Evolutionary conservation across 2,113 vertebrate species (phyloP), one percentile per base, ranked within the genome.

Genomic region (Menura novaehollandiae): DNA sequence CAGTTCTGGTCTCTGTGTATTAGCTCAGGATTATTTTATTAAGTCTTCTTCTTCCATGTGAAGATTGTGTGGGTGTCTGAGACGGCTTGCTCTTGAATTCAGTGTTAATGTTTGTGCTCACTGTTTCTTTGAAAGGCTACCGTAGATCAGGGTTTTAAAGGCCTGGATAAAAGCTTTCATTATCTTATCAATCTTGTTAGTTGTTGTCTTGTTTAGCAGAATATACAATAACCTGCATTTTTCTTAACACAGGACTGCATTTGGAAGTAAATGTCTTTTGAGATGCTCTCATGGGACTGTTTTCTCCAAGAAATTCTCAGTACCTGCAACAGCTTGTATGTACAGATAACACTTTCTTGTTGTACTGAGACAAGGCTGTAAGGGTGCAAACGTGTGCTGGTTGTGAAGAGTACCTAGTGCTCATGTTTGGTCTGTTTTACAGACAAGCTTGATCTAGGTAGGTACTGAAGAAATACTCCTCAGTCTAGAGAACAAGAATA

Each of bases 331-430:
- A 10, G 16, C 37, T 86, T 88, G 8, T 52, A 32, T 8, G 19
- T 60, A 41, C 2, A 56, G 49, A 10, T 41, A 47, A 33, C 3
- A 10, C 52, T 64, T 83, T 68, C 53, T 37, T 83, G 6, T 51
- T 62, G 18, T 24, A 35, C 16, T 33, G 19, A 68, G 85, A 33
- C 33, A 72, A 64, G 41, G 10, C 23, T 18, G 4, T 15, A 28
- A 64, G 27, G 12, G 7, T 21, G 4, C 6, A 32, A 41, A 35
- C 0, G 0, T n/a, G 35, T 44, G 30, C 21, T n/a, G 32, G 26
- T 66, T 59, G 44, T 3, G 1, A 60, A 44, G 19, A 27, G 9
- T 35, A 56, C 15, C 15, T 85, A 0, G 0, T 15, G 8, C 11
- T 73, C 74, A 26, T n/a, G 13, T 78, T 71, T 64, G 8, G 14